These are phyloP conservation scores for Helarctos malayanus DNA, from an alignment of 2,797 vertebrate genomes.

Conservation along the genomic window DNA sequence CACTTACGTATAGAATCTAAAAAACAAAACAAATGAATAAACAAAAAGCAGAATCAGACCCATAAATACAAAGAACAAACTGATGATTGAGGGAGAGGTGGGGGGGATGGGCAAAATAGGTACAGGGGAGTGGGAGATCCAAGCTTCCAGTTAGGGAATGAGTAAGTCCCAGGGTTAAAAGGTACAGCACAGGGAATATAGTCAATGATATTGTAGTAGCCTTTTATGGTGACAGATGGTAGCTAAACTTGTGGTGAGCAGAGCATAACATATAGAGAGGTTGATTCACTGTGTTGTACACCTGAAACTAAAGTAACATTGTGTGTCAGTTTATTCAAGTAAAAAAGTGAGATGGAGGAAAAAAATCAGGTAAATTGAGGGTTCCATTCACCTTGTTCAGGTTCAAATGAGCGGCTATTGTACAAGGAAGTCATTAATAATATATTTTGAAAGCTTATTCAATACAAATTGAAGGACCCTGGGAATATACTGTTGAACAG, in stretches of 20 bases:
- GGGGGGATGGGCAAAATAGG: neutral
- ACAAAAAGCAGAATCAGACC: neutral
- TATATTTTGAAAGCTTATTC: neutral
- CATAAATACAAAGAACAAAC: neutral
- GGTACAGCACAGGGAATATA: neutral
- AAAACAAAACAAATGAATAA: neutral
- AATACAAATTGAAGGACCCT: neutral
- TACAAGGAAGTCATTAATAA: constrained; percentile 18
- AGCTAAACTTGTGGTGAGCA: neutral
- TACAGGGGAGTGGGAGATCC: neutral
- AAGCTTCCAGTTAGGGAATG: neutral
- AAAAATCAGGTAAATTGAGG: neutral
- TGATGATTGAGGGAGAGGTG: neutral
- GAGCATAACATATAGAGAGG: neutral
- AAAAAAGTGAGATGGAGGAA: neutral
- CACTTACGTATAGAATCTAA: neutral
- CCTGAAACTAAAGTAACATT: neutral
- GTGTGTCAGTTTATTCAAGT: neutral
- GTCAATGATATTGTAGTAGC: neutral
- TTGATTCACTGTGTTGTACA: neutral
- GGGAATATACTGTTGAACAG: neutral
- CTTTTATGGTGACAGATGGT: neutral
- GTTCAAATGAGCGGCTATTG: neutral
- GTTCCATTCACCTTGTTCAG: neutral
- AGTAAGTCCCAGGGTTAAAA: neutral